A percentile compares a stretch with the other conserved stretches of the same genome.
Evolutionary conservation across 2,797 vertebrate species (phyloP).

Genomic region (Erithacus rubecula): DNA sequence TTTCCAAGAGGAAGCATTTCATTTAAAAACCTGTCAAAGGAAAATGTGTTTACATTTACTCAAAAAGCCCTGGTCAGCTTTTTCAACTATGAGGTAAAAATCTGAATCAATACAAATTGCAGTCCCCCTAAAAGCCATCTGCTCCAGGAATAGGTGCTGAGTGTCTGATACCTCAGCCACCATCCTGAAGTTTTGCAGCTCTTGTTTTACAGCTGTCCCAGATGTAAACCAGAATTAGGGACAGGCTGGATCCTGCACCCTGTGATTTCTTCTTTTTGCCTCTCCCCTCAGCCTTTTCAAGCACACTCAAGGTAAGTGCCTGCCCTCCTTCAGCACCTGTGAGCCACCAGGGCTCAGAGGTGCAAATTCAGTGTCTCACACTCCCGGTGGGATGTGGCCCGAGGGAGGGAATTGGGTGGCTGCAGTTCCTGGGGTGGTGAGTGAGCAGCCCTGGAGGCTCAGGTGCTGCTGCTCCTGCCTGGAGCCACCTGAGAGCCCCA

Average conservation of each 20-base stretch:
- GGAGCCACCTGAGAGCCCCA: neutral
- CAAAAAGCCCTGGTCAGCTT: neutral
- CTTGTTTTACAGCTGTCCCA: neutral
- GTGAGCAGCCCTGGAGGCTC: neutral
- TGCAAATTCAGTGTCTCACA: slow-evolving; percentile 47
- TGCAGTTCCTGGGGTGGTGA: neutral
- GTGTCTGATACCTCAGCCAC: neutral
- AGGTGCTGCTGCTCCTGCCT: neutral
- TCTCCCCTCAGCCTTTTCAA: neutral
- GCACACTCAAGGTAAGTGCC: neutral
- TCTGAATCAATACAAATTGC: neutral
- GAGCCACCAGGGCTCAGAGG: neutral
- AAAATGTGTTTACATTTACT: neutral
- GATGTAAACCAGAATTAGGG: neutral
- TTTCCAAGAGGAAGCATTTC: slow-evolving; percentile 25
- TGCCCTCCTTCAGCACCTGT: neutral
- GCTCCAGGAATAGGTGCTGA: neutral
- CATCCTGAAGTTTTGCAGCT: neutral
- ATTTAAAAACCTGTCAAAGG: neutral
- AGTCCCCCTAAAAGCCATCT: neutral
- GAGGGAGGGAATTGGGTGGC: slow-evolving; percentile 24
- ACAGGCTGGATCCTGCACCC: neutral
- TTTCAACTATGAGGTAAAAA: neutral
- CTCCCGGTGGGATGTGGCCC: neutral
- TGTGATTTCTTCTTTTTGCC: neutral